Base-by-base conservation (phyloP, 2,888 invertebrate species). In the Brachyptera risi region DNA sequence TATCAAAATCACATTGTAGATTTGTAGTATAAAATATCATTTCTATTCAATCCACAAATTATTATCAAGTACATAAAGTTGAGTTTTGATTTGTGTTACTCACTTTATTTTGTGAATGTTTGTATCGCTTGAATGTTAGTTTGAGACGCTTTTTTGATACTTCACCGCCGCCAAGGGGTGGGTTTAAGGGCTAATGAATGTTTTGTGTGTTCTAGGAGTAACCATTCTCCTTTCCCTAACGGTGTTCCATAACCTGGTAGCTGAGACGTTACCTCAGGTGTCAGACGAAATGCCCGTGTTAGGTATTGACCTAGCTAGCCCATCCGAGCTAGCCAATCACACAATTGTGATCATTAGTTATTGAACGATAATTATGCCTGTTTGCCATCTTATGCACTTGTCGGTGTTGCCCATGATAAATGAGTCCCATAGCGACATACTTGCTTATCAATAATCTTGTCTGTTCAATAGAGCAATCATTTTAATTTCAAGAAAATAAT, bases 161-260 rank as follows among this genome's bases (percentile, higher is more conserved):
- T 56, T 50, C 26, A 17, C 37, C 21, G 31, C 44, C 35, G 24
- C 40, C 44, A 7, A 50, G 42, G 26, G 51, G 40, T 54, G 42
- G 51, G 24, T 27, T 27, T 58, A 37, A 17, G 49, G 50, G 21
- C 65, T 67, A 67, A 67, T 64, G 38, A 49, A 47, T 63, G 65
- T 67, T 65, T 65, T 64, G 59, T 66, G 61, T 67, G 64, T 73
- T 74, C 65, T 75, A 80, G 80, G 80, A 68, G 80, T 81, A 65
- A 81, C 81, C 64, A 80, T 81, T 68, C 75, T 81, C 67, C 76
- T 81, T 67, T 80, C 80, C 57, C 71, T 81, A 72, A 80, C 80
- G 73, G 80, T 81, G 67, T 81, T 80, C 72, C 74, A 80, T 70
- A 76, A 80, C 67, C 74, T 80, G 67, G 80, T 81, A 65, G 80